Base-by-base conservation (phyloP, 2,113 vertebrate genomes). In the Casuarius casuarius region DNA sequence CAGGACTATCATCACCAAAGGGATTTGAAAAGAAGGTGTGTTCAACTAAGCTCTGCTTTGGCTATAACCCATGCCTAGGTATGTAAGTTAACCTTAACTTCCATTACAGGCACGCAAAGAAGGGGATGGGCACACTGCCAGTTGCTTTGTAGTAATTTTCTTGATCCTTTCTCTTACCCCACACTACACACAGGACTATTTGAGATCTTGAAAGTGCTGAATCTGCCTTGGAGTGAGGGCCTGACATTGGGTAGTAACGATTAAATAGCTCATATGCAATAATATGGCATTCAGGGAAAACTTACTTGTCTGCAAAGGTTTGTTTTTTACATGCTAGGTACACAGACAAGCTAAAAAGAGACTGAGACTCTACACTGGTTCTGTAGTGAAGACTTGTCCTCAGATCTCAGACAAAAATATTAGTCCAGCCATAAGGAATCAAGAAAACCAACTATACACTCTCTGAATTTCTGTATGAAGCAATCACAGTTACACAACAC, bases 401-500 rank as follows among this genome's bases (percentile, higher is more conserved):
- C 56, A 59, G 56, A 59, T 49, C 49, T 76, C 87, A 73, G 0
- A 8, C 42, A 81, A 81, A 84, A 90, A 66, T 2, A 21, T 51
- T 80, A 58, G 18, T 16, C 42, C 46, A 48, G 20, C 52, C 61
- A 38, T 42, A 80, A 61, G 35, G 9, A 17, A 87, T 63, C 54
- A 71, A 67, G 56, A 84, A 92, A 95, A 74, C 18, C 29, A 63
- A 0, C 58, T 49, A 49, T 7, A 40, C n/a, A 44, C 29, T 89
- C 49, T 29, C 63, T 35, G n/a, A 75, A 95, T 67, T 84, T 85
- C 70, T 91, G 9, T 67, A 72, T 95, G 91, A 94, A 87, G 91
- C 74, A 97, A 95, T 63, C 78, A 40, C 18, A 77, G 56, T 96
- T 96, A 74, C 71, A 33, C 78, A 96, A 95, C 82, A 81, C 81